Conservation (phyloP, 1,140 invertebrate genomes). For the Drosophila kanapiae region DNA sequence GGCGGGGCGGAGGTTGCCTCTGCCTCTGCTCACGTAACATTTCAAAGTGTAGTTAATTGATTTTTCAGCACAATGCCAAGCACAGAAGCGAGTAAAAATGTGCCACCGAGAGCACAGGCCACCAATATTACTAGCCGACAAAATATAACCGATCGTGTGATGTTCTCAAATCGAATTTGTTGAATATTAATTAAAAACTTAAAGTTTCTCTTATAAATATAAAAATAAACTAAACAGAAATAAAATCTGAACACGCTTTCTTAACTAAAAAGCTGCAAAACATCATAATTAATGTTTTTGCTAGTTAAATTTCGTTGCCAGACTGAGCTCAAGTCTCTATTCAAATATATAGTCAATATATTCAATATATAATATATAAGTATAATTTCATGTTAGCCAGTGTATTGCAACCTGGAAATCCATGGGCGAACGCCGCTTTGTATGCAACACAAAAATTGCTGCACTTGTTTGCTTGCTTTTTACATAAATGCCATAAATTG, state of each 20-base stretch:
- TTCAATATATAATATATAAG: no score
- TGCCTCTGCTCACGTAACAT: constrained; percentile 67
- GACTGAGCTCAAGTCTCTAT: no score
- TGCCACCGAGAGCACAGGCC: constrained; percentile 15
- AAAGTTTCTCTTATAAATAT: not conserved
- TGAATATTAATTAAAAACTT: no score
- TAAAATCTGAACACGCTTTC: not conserved
- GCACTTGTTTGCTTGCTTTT: constrained; percentile 51
- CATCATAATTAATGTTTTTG: not conserved
- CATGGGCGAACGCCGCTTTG: constrained; percentile 45
- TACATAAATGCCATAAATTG: constrained; percentile 77
- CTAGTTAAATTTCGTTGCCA: no score
- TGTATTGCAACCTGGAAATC: constrained; percentile 13
- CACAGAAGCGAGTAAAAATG: constrained; percentile 39
- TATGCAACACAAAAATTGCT: constrained; percentile 58
- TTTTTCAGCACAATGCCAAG: constrained; percentile 80
- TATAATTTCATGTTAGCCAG: constrained; percentile 57
- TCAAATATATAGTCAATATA: no score
- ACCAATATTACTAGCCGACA: not conserved
- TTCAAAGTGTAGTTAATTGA: constrained; percentile 82
- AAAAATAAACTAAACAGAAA: not conserved
- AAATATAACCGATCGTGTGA: not conserved
- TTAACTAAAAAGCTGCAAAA: not conserved
- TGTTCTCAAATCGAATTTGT: not conserved
- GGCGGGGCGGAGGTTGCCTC: not conserved